These are phyloP conservation scores for Dasypolia templi DNA, from an alignment of 2,888 invertebrate genomes.

Conservation along the genomic window DNA sequence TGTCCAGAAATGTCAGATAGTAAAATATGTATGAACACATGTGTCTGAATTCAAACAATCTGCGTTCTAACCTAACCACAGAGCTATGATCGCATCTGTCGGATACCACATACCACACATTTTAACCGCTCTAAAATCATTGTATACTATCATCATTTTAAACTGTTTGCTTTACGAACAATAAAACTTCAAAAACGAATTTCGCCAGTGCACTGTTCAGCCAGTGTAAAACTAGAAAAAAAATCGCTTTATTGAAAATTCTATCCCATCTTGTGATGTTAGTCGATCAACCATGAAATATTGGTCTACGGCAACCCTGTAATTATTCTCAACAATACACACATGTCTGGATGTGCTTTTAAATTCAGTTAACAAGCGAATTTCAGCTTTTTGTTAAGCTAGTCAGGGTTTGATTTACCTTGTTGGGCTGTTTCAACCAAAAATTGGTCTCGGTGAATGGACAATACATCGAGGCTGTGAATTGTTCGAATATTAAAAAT, in stretches of 20 bases:
- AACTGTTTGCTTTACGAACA: slow-evolving; percentile 26
- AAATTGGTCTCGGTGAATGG: slow-evolving; percentile 80
- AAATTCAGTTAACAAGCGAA: slow-evolving; percentile 43
- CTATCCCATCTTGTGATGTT: slow-evolving; percentile 66
- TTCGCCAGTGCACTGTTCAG: slow-evolving; percentile 50
- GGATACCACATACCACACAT: slow-evolving; percentile 42
- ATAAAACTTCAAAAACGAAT: slow-evolving; percentile 46
- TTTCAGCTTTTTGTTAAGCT: slow-evolving; percentile 58
- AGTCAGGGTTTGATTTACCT: slow-evolving; percentile 49
- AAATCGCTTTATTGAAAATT: slow-evolving; percentile 67
- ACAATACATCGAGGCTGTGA: slow-evolving; percentile 81
- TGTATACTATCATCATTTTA: slow-evolving; percentile 37
- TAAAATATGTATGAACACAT: no score
- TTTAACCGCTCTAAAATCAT: slow-evolving; percentile 38
- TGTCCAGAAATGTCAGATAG: no score
- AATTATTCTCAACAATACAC: slow-evolving; percentile 72
- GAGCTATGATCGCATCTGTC: slow-evolving; percentile 41
- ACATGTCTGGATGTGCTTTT: slow-evolving; percentile 68
- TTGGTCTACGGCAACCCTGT: slow-evolving; percentile 66
- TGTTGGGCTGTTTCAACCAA: slow-evolving; percentile 63
- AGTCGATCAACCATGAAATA: slow-evolving; percentile 73
- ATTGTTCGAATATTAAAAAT: slow-evolving; percentile 88
- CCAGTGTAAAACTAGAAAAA: slow-evolving; percentile 48
- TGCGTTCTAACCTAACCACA: slow-evolving; percentile 35
- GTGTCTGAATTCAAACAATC: slow-evolving; percentile 7